Evolutionary conservation across 2,113 vertebrate genomes (phyloP), one percentile per base, ranked within the genome.

Genomic region (Apus apus): DNA sequence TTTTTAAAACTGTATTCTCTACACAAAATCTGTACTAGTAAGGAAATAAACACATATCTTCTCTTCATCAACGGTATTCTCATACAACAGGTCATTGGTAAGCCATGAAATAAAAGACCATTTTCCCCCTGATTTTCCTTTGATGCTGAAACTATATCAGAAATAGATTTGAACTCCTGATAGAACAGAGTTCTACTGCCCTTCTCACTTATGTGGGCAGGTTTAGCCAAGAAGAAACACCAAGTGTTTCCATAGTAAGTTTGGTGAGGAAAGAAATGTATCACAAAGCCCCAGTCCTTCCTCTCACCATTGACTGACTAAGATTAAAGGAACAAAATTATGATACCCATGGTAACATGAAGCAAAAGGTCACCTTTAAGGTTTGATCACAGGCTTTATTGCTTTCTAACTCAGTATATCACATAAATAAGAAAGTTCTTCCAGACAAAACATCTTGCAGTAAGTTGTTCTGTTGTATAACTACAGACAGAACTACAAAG

Each of bases 361-460:
- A 89, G 81, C 68, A 88, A 94, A 93, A 91, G 72, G 50, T 90
- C 71, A 74, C 66, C 48, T 80, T 58, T 79, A 74, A 51, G 51
- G 56, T 80, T 56, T 45, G 51, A 71, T 77, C 54, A 77, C 9
- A 79, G 60, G 27, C 34, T 74, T 79, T 77, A 68, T 45, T 70
- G 60, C 67, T 67, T 90, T 87, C 65, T 36, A 87, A 30, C 36
- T 84, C 30, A 60, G 19, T 89, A 90, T 57, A 76, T 7, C 3
- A 17, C 50, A 91, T 36, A 95, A 92, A 80, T 83, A 94, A 83
- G 72, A 74, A 92, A 22, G 62, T 13, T 72, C 75, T 83, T 67
- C 64, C 60, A 89, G 65, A 20, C 70, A 83, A 87, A 95, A 86
- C 48, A 90, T 76, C 74, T 96, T 94, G 61, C 66, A 96, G 12